Base-by-base conservation (phyloP, 2,113 vertebrate genomes). In the Galbula dea region DNA sequence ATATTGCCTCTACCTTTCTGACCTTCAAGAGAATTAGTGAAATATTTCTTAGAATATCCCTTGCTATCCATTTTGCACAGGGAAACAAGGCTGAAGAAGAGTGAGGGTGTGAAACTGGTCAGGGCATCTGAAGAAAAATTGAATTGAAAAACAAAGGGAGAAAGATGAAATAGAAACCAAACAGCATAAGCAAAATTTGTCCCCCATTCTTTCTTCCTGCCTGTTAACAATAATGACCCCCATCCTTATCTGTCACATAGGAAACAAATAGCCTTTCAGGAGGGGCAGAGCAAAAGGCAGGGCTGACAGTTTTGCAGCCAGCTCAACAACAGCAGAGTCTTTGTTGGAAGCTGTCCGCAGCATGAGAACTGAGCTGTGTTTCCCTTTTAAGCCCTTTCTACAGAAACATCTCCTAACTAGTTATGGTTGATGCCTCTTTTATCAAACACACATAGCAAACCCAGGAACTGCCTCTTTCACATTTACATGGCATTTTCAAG, bases 401-500 rank as follows among this genome's bases (percentile, higher is more conserved):
- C 1, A 5, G 67, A 91, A 92, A 67, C 24, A 61, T 62, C 34
- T 69, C 15, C 4, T 69, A 92, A 66, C 34, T 77, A 36, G 67
- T 76, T 67, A 71, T 30, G 78, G 89, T 45, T 85, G 78, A 89
- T 80, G 27, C 1, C 0, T 78, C 52, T 94, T 91, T 93, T 87
- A 78, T 87, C 80, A 93, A 89, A 76, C 22, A 90, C 27, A 59
- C 27, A 57, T 54, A 89, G 23, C 30, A 80, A 91, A 94, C 83
- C 32, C 67, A 72, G 24, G 65, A 77, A 84, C 73, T 74, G 11
- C 7, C 69, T 83, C 74, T 90, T 91, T 96, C 89, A 95, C 86
- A 92, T 97, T 94, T 93, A 68, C 6, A 7, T 91, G 92, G 22
- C 66, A 93, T 97, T 97, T 94, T 88, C 93, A 89, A 83, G 58